phyloP scores from a whole-genome alignment of 92 coral and sea anemone species.

The Epizoanthus ramosus region DNA sequence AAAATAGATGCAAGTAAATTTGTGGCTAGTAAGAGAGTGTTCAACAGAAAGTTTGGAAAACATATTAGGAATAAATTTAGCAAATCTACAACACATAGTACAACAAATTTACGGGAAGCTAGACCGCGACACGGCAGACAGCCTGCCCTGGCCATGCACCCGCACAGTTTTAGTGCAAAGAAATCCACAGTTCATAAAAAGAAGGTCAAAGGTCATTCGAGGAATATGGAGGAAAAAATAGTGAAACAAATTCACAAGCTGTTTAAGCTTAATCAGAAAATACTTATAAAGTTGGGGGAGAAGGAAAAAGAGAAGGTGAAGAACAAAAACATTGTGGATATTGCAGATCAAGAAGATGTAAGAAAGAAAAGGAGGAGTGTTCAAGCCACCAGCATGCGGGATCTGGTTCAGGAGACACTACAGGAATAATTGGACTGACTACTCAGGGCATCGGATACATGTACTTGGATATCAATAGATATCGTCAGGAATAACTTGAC shows the following conservation, averaged over 20 bases:
- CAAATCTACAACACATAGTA: neutral
- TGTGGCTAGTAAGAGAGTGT: conserved; percentile 33
- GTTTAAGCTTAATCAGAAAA: conserved; percentile 68
- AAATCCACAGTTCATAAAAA: conserved; percentile 34
- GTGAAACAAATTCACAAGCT: conserved; percentile 66
- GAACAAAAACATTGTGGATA: neutral
- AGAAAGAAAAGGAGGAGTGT: conserved; percentile 23
- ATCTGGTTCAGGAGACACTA: conserved; percentile 28
- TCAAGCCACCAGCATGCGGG: conserved; percentile 18
- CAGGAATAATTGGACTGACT: conserved; percentile 3
- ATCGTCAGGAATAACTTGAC: too few species aligned
- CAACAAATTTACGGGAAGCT: neutral
- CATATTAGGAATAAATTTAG: conserved; percentile 13
- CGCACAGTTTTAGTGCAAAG: neutral
- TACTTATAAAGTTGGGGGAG: conserved; percentile 10
- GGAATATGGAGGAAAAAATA: conserved; percentile 45
- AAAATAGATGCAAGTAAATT: conserved; percentile 80
- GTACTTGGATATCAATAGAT: too few species aligned
- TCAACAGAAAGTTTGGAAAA: neutral
- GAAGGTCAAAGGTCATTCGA: neutral
- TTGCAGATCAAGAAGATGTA: neutral
- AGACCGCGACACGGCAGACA: neutral
- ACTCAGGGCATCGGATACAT: too few species aligned
- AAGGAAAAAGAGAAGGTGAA: neutral
- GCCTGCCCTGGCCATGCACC: neutral